A percentile compares a stretch with the other conserved stretches of the same genome.
phyloP scores from a whole-genome alignment of 1,140 invertebrate species.

The Heterodera schachtii region DNA sequence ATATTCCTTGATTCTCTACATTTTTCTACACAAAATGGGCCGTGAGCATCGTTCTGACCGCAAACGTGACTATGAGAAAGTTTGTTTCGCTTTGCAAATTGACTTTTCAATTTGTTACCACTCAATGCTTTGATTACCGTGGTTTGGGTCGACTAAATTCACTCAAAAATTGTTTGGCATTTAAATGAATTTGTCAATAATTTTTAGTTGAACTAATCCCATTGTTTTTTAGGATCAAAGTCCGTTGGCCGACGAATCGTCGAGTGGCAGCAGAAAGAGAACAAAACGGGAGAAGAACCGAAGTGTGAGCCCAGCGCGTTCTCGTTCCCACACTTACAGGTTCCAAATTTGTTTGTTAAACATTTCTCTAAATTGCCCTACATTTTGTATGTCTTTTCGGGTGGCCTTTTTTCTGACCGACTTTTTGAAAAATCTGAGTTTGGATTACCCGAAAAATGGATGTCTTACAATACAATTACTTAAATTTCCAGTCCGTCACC shows the following conservation, averaged over 20 bases:
- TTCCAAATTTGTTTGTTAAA: background rate
- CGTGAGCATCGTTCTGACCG: slow-evolving; percentile 13
- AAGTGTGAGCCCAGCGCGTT: slow-evolving; percentile 15
- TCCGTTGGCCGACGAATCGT: background rate
- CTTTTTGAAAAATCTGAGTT: too few relatives aligned
- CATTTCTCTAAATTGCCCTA: too few relatives aligned
- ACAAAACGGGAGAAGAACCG: slow-evolving; percentile 4
- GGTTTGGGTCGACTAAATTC: too few relatives aligned
- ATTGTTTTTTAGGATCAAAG: slow-evolving; percentile 18
- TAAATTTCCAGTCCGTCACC: slow-evolving; percentile 17
- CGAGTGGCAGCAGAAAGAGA: background rate
- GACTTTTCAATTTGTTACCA: too few relatives aligned
- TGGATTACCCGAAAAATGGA: too few relatives aligned
- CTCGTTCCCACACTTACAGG: slow-evolving; percentile 31
- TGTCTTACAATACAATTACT: slow-evolving; percentile 4
- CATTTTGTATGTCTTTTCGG: too few relatives aligned
- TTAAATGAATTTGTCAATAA: too few relatives aligned
- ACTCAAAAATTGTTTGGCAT: too few relatives aligned
- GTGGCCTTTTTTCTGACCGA: too few relatives aligned
- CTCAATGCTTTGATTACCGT: too few relatives aligned
- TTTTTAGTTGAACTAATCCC: too few relatives aligned
- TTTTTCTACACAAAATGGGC: slow-evolving; percentile 10
- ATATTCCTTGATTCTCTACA: background rate
- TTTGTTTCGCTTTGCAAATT: background rate
- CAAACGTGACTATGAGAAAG: slow-evolving; percentile 24